phyloP scores from a whole-genome alignment of 2,113 vertebrate genomes.

The Megaceryle maxima region DNA sequence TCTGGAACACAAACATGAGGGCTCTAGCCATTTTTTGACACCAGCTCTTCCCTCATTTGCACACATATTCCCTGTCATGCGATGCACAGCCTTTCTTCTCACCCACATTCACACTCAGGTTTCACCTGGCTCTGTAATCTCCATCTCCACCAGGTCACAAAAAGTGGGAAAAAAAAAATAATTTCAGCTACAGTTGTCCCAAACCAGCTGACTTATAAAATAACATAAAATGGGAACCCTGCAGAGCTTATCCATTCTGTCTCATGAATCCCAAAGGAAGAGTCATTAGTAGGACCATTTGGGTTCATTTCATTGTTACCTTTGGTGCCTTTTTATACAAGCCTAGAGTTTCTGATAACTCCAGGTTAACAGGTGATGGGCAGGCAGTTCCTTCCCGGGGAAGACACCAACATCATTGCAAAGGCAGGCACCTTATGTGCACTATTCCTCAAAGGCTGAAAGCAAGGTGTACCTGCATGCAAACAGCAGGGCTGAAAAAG shows the following conservation, averaged over 20 bases:
- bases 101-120: not conserved
- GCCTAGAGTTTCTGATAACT: not conserved
- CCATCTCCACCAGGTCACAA: not conserved
- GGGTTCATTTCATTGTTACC: not conserved
- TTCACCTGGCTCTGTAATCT: not conserved
- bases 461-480: not conserved
- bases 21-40: not conserved
- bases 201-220: not conserved
- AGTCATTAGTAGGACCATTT: not conserved
- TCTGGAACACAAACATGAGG: not conserved
- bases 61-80: not conserved
- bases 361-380: not conserved
- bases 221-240: not conserved
- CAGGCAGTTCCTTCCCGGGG: not conserved
- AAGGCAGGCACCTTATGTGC: not conserved
- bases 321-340: not conserved
- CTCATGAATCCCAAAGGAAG: not conserved
- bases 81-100: not conserved
- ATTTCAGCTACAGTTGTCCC: not conserved
- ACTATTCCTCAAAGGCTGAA: not conserved
- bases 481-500: not conserved
- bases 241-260: not conserved
- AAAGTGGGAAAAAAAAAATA: not conserved
- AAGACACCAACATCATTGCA: not conserved
- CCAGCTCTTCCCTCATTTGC: not conserved